A percentile compares a stretch with the other conserved stretches of the same genome.
These are phyloP conservation scores for Petrocephalus sullivani DNA, from an alignment of 2,797 vertebrate genomes.

Conservation along the genomic window DNA sequence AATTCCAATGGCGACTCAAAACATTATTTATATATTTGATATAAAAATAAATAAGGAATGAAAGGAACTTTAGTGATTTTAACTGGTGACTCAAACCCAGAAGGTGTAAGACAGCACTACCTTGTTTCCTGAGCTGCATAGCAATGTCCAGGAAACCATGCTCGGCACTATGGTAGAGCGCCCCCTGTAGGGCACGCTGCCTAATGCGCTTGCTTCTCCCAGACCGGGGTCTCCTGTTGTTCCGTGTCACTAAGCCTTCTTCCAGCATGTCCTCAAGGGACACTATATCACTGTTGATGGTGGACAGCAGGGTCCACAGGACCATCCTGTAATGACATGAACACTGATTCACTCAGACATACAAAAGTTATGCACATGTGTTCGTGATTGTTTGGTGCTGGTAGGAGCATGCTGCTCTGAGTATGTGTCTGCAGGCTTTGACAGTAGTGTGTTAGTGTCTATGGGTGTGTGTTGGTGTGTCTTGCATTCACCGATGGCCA, in stretches of 20 bases:
- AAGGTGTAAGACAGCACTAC: background rate
- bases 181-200: conserved; percentile 89
- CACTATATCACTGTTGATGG: conserved; percentile 87
- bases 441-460: conserved; percentile 11
- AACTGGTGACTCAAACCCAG: background rate
- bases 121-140: conserved; percentile 48
- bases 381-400: background rate
- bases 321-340: conserved; percentile 72
- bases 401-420: background rate
- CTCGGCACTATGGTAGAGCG: conserved; percentile 96
- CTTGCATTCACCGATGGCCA: conserved; percentile 82
- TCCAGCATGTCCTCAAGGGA: conserved; percentile 97
- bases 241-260: conserved; percentile 78
- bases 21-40: background rate
- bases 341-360: background rate
- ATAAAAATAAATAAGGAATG: background rate
- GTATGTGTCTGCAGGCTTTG: background rate
- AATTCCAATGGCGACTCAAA: background rate
- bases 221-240: conserved; percentile 72
- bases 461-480: background rate
- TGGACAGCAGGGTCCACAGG: conserved; percentile 89
- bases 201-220: conserved; percentile 86
- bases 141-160: conserved; percentile 95
- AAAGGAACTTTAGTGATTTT: background rate
- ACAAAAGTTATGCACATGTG: background rate